Conservation (phyloP, 2,888 invertebrate species). For the Invenusta paracnida region DNA sequence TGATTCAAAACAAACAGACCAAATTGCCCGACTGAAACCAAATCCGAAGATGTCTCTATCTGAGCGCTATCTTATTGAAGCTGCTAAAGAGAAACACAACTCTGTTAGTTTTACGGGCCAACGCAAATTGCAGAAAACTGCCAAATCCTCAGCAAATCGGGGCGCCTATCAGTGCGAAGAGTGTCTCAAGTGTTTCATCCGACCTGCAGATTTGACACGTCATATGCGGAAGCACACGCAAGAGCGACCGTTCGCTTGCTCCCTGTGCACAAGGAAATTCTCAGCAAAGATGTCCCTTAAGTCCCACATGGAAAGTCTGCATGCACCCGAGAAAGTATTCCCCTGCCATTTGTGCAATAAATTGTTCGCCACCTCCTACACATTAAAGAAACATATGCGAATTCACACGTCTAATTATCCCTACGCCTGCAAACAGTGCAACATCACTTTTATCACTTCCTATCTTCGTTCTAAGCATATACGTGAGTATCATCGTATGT, state of each 20-base stretch:
- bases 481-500: neutral
- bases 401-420: neutral
- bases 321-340: neutral
- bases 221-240: neutral
- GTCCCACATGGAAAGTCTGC: neutral
- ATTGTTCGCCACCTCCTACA: neutral
- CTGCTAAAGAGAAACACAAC: constrained; percentile 12
- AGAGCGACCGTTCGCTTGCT: constrained; percentile 19
- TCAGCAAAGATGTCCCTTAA: neutral
- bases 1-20: neutral
- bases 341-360: constrained; percentile 16
- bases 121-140: neutral
- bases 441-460: neutral
- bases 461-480: neutral
- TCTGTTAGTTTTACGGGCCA: neutral
- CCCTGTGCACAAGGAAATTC: neutral
- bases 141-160: neutral
- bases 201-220: neutral
- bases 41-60: constrained; percentile 7
- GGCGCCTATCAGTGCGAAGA: neutral
- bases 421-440: neutral
- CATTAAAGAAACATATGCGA: neutral
- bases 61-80: constrained; percentile 28
- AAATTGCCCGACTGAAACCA: neutral
- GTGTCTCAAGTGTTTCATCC: neutral